Base-by-base conservation (phyloP, 2,797 vertebrate genomes). In the Centroberyx gerrardi region DNA sequence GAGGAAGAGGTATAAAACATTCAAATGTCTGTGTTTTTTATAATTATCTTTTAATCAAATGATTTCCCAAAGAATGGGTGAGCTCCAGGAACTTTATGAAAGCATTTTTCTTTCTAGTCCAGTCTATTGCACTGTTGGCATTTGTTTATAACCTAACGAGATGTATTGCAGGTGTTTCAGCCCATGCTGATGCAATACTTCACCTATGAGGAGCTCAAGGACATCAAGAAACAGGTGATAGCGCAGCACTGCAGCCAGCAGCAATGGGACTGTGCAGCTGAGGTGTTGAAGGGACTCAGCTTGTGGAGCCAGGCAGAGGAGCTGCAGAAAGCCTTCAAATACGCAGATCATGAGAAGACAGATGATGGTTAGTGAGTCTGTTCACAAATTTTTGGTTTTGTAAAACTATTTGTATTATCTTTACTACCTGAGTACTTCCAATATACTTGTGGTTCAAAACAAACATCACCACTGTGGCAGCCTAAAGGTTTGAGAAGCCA, bases 171-270 rank as follows among this genome's bases (percentile, higher is more conserved):
- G 98, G 98, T 99, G 85, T 99, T 99, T 86, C 98, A 99, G 95
- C 98, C 98, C 44, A 98, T 99, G 97, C 96, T 99, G 88, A 99
- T 99, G 98, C 95, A 99, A 93, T 97, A 99, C 92, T 99, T 99
- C 87, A 97, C 97, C 60, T 99, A 99, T 0, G 98, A 99, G 86
- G 98, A 99, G 92, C 88, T 99, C 73, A 99, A 99, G 92, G 98
- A 97, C 91, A 99, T 99, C 87, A 99, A 99, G 93, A 98, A 98
- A 86, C 97, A 98, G 93, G 98, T 99, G 93, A 99, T 99, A 40
- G 97, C 96, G 0, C 98, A 99, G 51, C 98, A 99, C 89, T 95
- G 96, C 91, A 96, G 94, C 46, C 97, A 97, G 56, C 97, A 97
- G 86, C 90, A 83, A 2, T 84, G 83, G 88, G 96, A 96, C 59